A percentile compares a stretch with the other conserved stretches of the same genome.
Conservation (phyloP, 1,140 invertebrate genomes). For the Caenorhabditis latens region DNA sequence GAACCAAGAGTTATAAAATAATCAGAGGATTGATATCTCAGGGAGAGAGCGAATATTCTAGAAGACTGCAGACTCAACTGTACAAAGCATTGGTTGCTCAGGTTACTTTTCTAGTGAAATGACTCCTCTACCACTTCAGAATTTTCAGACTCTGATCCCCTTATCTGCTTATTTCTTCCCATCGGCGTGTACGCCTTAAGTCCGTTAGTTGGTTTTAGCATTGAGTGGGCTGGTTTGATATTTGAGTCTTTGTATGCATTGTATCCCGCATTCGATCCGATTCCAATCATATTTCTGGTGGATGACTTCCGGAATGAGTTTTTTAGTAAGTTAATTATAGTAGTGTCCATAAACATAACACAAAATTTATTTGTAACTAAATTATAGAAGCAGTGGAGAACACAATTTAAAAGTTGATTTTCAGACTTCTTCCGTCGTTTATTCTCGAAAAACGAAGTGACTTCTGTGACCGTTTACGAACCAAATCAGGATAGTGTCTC, state of each 20-base stretch:
- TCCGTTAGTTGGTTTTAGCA: neutral
- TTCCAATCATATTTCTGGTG: neutral
- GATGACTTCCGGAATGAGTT: neutral
- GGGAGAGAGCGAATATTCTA: neutral
- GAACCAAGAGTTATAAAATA: neutral
- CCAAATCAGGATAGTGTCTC: neutral
- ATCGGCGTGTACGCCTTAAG: neutral
- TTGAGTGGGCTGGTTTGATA: neutral
- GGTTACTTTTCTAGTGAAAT: neutral
- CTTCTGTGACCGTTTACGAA: neutral
- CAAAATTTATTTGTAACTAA: no score
- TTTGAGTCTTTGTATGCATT: neutral
- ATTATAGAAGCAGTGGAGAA: no score
- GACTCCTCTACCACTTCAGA: no score
- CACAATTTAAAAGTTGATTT: no score
- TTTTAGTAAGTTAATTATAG: neutral
- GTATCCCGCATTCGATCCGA: neutral
- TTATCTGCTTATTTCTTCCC: neutral
- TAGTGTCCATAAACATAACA: no score
- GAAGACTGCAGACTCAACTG: neutral
- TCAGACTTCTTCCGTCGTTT: neutral
- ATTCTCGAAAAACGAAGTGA: neutral
- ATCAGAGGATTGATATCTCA: neutral
- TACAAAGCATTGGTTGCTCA: slow-evolving; percentile 1
- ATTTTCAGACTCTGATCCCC: slow-evolving; percentile 23